Evolutionary conservation across 2,888 invertebrate species (phyloP), one percentile per base, ranked within the genome.

Genomic region (Eilema depressum): DNA sequence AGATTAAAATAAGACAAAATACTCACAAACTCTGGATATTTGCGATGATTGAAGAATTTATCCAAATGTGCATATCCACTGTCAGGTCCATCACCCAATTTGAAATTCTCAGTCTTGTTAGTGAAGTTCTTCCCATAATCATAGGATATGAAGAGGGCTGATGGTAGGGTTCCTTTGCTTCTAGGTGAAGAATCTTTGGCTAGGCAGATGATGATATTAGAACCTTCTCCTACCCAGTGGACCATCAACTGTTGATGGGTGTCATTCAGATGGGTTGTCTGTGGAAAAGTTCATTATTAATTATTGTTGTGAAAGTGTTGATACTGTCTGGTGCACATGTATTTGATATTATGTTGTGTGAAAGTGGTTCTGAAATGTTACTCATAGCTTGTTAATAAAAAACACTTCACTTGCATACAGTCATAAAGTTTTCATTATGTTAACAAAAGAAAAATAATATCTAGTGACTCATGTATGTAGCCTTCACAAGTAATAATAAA

Each of bases 201-300:
- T 76, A 98, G 93, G 85, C 98, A 98, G 78, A 99, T 97, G 83
- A 99, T 98, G 37, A 98, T 97, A 91, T 98, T 97, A 74, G 98
- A 98, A 26, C 97, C 97, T 90, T 98, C 97, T 33, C 98, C 98
- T 17, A 98, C 98, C 98, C 99, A 99, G 91, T 98, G 98, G 14
- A 99, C 98, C 96, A 98, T 97, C 84, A 99, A 92, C 88, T 98
- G 98, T 85, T 98, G 97, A 88, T 99, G 98, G 77, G 97, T 97
- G 92, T 98, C 98, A 92, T 98, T 97, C 28, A 98, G 95, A 71
- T 96, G 95, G 77, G 96, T 97, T 68, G 97, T 96, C 98, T 98
- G 96, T 94, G 93, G 70, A 77, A 79, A 77, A 77, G 28, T 14
- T n/a, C 7, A 5, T 53, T 47, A 65, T 41, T 73, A 66, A 68